These are phyloP conservation scores for Spea bombifrons DNA, from an alignment of 2,113 vertebrate species.

Conservation along the genomic window DNA sequence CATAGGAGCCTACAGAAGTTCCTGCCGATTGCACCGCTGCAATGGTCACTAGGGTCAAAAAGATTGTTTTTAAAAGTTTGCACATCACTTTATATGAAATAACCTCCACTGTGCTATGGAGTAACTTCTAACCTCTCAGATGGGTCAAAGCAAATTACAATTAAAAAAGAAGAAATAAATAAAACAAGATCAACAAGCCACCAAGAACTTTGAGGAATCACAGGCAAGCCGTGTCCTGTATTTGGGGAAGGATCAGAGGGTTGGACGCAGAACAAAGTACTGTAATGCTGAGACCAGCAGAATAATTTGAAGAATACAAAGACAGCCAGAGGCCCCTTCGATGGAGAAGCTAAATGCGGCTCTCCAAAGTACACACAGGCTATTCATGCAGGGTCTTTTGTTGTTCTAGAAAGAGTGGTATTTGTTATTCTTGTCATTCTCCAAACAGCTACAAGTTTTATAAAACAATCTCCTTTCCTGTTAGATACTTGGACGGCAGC, in stretches of 20 bases:
- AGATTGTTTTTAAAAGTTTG: no score
- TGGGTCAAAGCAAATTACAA: no score
- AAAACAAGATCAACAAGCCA: background rate
- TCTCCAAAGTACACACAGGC: background rate
- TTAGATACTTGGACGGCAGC: no score
- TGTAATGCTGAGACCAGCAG: slow-evolving; percentile 1
- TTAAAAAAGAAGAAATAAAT: no score
- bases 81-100: no score
- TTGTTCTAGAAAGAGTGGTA: background rate
- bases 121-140: no score
- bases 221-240: background rate
- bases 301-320: background rate
- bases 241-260: background rate
- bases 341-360: background rate
- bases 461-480: background rate
- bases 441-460: background rate
- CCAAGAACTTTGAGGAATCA: background rate
- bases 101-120: no score
- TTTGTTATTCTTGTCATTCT: background rate
- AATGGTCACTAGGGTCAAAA: no score
- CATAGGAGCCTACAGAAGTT: no score
- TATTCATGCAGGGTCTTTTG: background rate
- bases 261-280: background rate
- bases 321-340: background rate
- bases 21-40: no score